These are phyloP conservation scores for Cerceris ruficornis DNA, from an alignment of 2,888 invertebrate species.

Conservation along the genomic window DNA sequence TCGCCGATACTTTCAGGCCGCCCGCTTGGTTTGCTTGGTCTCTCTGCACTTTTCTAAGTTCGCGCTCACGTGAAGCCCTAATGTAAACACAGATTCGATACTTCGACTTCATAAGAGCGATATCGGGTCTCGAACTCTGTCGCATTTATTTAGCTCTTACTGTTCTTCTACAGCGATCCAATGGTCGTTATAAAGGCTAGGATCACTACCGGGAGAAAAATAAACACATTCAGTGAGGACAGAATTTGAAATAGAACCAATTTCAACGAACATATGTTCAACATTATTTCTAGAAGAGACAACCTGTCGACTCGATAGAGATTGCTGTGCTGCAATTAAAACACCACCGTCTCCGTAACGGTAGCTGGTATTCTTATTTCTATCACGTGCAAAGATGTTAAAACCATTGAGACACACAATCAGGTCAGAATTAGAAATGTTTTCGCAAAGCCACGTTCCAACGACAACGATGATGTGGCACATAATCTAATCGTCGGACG, in stretches of 20 bases:
- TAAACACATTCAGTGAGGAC: not conserved
- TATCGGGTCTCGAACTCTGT: too few species aligned
- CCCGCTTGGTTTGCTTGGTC: too few species aligned
- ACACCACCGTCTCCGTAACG: not conserved
- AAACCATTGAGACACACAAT: not conserved
- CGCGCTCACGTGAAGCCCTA: too few species aligned
- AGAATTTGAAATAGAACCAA: not conserved
- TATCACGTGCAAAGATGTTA: not conserved
- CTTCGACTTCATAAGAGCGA: too few species aligned
- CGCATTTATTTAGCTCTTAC: too few species aligned
- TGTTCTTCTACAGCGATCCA: not conserved
- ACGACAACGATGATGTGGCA: not conserved
- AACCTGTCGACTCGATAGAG: not conserved
- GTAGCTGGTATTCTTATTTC: not conserved
- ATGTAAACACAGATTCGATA: too few species aligned
- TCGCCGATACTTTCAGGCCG: too few species aligned
- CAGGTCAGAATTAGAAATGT: not conserved
- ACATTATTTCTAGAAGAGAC: not conserved
- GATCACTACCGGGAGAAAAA: not conserved
- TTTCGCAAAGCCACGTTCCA: constrained; percentile 1
- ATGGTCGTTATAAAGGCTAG: not conserved
- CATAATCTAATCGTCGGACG: too few species aligned
- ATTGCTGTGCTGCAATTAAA: not conserved
- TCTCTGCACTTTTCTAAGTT: too few species aligned
- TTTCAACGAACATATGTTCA: constrained; percentile 3